Evolutionary conservation across 2,113 vertebrate genomes (phyloP), one percentile per base, ranked within the genome.

Genomic region (Sylvicapra grimmia): DNA sequence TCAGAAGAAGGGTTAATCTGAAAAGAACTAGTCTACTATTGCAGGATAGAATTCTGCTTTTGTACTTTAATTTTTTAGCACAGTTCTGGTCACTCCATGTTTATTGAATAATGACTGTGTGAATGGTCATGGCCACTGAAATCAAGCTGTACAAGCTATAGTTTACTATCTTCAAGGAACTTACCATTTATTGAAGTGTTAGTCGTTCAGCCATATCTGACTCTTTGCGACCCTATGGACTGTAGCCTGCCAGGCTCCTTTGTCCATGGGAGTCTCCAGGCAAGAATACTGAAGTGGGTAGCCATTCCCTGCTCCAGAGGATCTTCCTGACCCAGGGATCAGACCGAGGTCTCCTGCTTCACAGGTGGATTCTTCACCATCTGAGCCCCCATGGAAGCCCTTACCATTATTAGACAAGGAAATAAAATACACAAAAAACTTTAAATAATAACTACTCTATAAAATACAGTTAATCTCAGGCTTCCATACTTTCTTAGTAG

Each of bases 1-100:
- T 82, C 16, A 82, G 47, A 4, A 65, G 31, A 61, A 44, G 9
- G 2, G 40, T 95, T 96, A 84, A 84, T 97, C 31, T 90, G 58
- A 75, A 19, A 49, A 58, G 53, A 88, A 54, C 3, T 82, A 27
- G 15, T 72, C 18, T 87, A 40, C 18, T 61, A 86, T 53, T 80
- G 33, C 14, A 90, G 59, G 9, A 95, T 47, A 94, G 65, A 87
- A 86, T 82, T 75, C 21, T 92, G 54, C 79, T 90, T 95, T 94
- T 95, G 2, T 54, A 68, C 85, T 83, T 96, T 47, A 85, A 14
- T 49, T 10, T 97, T 97, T 96, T 86, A 94, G 15, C 19, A 54
- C 21, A 86, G 23, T 80, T 96, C 14, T 89, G 16, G 4, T 49
- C 40, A 75, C 8, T 96, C 29, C 54, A 6, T 94, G 90, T 90